Evolutionary conservation across 92 coral and sea anemone genomes (phyloP).

Genomic region (Parazoanthus atlanticus): DNA sequence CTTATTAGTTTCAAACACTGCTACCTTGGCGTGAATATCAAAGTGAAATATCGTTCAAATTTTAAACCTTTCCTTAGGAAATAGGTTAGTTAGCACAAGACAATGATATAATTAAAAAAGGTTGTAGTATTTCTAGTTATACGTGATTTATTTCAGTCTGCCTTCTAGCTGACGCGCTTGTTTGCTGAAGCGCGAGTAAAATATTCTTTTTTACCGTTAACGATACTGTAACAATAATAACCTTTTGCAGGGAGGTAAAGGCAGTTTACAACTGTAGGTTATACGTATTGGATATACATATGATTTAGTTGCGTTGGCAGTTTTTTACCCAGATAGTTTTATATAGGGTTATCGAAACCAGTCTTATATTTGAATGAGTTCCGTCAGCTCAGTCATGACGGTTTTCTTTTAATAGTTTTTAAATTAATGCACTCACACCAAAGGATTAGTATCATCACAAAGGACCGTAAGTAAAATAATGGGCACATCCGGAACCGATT

Average conservation of each 20-base stretch:
- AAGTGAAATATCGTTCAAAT: not conserved
- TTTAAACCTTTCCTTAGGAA: not conserved
- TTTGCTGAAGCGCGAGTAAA: no score
- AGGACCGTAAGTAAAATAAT: no score
- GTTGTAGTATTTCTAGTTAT: not conserved
- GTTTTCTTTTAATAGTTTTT: not conserved
- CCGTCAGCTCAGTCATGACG: not conserved
- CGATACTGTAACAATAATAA: not conserved
- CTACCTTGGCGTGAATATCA: not conserved
- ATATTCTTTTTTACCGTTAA: not conserved
- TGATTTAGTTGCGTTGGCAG: not conserved
- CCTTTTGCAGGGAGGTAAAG: not conserved
- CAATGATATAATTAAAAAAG: not conserved
- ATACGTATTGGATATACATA: not conserved
- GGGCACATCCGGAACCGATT: no score
- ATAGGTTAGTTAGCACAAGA: not conserved
- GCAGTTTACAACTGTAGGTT: no score
- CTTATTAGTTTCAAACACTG: not conserved
- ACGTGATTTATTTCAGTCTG: not conserved
- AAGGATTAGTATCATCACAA: not conserved
- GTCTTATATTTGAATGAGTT: not conserved
- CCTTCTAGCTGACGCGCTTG: no score
- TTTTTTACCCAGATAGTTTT: not conserved
- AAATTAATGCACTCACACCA: not conserved
- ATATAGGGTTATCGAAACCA: not conserved